These are phyloP conservation scores for Tuberolachnus salignus DNA, from an alignment of 2,888 invertebrate species.

Conservation along the genomic window DNA sequence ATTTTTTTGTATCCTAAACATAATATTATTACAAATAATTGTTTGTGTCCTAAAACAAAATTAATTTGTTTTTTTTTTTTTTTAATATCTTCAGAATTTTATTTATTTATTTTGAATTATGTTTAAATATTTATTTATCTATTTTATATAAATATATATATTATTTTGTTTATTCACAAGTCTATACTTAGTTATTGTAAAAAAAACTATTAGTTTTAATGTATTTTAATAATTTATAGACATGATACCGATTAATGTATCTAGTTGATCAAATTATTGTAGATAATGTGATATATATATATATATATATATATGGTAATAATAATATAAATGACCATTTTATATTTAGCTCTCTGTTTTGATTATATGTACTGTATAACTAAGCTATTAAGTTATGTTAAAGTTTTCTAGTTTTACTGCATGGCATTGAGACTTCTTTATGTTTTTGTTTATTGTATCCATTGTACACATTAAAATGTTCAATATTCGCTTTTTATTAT, in stretches of 20 bases:
- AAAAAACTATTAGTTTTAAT: not conserved
- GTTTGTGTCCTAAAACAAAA: not conserved
- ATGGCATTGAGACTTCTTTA: not conserved
- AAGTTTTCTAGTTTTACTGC: not conserved
- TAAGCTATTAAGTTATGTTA: conserved; percentile 18
- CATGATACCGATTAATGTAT: not conserved
- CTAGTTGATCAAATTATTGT: conserved; percentile 19
- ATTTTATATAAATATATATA: not conserved
- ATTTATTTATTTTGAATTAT: not conserved
- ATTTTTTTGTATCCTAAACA: not conserved
- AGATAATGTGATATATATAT: not conserved
- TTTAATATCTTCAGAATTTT: not conserved
- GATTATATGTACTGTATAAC: not conserved
- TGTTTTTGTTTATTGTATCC: conserved; percentile 33
- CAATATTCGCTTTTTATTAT: conserved; percentile 29
- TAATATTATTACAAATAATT: not conserved
- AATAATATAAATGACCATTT: conserved; percentile 12
- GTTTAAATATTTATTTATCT: no score
- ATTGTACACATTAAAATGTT: conserved; percentile 18
- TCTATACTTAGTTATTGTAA: not conserved
- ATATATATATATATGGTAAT: not conserved
- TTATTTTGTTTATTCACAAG: not conserved
- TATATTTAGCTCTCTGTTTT: conserved; percentile 20
- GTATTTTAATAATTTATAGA: not conserved
- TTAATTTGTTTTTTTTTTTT: not conserved